Evolutionary conservation across 2,113 vertebrate species (phyloP).

Genomic region (Laticauda colubrina): DNA sequence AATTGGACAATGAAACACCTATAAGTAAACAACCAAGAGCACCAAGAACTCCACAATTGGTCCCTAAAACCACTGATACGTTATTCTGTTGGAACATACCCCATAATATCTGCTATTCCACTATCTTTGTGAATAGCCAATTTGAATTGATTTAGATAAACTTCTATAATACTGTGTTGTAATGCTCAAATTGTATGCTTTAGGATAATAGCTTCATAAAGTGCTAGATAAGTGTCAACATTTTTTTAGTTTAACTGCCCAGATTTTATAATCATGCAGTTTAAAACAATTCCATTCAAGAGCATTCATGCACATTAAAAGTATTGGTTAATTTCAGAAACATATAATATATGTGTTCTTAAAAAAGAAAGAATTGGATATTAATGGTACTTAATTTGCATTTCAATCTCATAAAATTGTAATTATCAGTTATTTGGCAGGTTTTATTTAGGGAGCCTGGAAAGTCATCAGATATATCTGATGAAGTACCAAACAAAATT

Average conservation of each 20-base stretch:
- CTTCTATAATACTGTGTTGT: neutral
- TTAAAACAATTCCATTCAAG: neutral
- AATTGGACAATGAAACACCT: neutral
- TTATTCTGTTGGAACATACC: neutral
- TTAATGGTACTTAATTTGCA: neutral
- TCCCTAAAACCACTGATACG: neutral
- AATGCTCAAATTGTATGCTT: neutral
- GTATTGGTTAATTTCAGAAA: slow-evolving; percentile 18
- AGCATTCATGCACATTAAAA: neutral
- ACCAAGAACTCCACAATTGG: neutral
- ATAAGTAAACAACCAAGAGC: neutral
- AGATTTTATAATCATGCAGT: slow-evolving; percentile 35
- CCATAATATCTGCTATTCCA: neutral
- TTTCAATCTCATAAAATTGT: neutral
- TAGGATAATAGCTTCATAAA: neutral
- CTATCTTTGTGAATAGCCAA: neutral
- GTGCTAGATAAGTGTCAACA: neutral
- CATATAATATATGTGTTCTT: slow-evolving; percentile 23
- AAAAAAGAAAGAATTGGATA: neutral
- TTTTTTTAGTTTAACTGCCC: slow-evolving; percentile 13
- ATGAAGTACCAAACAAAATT: slow-evolving; percentile 1
- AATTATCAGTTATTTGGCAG: slow-evolving; percentile 30
- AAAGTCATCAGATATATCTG: slow-evolving; percentile 18
- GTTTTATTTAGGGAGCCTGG: slow-evolving; percentile 4
- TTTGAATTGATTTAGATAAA: neutral